phyloP scores from a whole-genome alignment of 2,113 vertebrate species.

The Megalops atlanticus region DNA sequence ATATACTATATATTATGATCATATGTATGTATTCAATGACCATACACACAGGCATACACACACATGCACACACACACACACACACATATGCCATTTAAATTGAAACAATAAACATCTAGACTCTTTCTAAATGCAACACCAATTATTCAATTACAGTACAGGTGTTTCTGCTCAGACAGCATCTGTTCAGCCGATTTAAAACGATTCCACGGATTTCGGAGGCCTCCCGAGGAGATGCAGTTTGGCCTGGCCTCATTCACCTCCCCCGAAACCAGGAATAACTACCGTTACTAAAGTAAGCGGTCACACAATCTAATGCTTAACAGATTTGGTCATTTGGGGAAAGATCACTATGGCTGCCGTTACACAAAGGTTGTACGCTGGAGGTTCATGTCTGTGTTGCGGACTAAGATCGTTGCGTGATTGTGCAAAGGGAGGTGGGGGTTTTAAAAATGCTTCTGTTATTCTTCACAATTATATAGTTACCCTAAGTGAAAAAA shows the following conservation, averaged over 20 bases:
- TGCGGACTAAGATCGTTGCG: background rate
- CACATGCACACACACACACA: background rate
- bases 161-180: background rate
- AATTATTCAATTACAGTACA: background rate
- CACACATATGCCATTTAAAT: too few relatives aligned
- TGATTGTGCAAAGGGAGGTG: too few relatives aligned
- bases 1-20: too few relatives aligned
- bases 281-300: constrained; percentile 1
- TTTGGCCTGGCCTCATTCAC: background rate
- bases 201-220: background rate
- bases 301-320: background rate
- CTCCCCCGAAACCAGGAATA: constrained; percentile 18
- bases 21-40: background rate
- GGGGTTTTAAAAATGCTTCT: too few relatives aligned
- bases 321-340: background rate
- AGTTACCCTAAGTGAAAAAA: too few relatives aligned
- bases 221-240: background rate
- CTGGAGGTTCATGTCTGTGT: too few relatives aligned
- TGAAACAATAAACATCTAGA: background rate
- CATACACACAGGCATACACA: background rate
- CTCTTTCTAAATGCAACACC: background rate
- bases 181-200: background rate
- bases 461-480: too few relatives aligned
- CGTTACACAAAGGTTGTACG: too few relatives aligned
- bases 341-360: too few relatives aligned